Conservation (phyloP, 1,140 invertebrate genomes). For the Epicauta chinensis region DNA sequence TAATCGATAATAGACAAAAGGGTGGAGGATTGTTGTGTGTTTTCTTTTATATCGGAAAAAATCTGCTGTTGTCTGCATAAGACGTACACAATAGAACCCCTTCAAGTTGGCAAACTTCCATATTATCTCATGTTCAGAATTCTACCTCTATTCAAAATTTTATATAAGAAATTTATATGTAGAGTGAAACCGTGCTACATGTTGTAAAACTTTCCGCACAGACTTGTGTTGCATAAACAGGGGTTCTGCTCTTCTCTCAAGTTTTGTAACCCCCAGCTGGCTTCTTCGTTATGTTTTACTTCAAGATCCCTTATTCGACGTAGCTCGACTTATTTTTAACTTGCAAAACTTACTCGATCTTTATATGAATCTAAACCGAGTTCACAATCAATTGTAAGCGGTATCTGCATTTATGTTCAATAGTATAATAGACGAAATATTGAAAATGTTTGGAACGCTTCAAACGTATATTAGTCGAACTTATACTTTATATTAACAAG, state of each 20-base stretch:
- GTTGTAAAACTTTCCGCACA: conserved; percentile 35
- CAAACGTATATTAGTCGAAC: not conserved
- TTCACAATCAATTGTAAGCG: conserved; percentile 6
- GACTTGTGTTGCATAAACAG: conserved; percentile 33
- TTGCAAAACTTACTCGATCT: conserved; percentile 29
- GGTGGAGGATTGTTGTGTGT: too few relatives aligned
- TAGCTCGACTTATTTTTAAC: conserved; percentile 28
- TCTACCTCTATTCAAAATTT: conserved; percentile 33
- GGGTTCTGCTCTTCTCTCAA: conserved; percentile 17
- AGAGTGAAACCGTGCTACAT: conserved; percentile 32
- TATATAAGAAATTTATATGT: conserved; percentile 37
- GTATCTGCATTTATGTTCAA: not conserved
- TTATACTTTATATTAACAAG: conserved; percentile 23
- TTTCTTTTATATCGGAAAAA: too few relatives aligned
- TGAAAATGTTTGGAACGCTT: not conserved
- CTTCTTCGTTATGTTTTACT: conserved; percentile 30
- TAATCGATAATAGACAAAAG: too few relatives aligned
- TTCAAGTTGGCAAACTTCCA: conserved; percentile 20
- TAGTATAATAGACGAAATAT: too few relatives aligned
- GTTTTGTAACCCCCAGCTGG: conserved; percentile 29
- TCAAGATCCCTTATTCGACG: conserved; percentile 20
- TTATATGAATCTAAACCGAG: conserved; percentile 21
- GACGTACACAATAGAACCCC: conserved; percentile 10
- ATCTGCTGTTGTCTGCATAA: not conserved
- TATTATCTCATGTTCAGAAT: conserved; percentile 25